phyloP scores from a whole-genome alignment of 2,113 vertebrate species.

The Caracal caracal region DNA sequence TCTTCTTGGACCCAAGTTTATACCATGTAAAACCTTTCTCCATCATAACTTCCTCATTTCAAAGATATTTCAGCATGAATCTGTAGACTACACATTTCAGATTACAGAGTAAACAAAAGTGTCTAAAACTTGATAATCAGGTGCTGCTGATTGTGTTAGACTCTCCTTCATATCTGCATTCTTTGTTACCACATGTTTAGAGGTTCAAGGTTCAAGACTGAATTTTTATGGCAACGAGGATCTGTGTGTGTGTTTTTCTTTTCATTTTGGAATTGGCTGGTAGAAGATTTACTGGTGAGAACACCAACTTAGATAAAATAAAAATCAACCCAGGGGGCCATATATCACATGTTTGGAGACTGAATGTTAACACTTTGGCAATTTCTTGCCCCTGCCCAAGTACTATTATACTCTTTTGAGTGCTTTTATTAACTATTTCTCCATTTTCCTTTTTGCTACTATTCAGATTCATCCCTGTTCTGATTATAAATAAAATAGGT shows the following conservation, averaged over 20 bases:
- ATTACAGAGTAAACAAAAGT: background rate
- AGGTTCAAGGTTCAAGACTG: constrained; percentile 55
- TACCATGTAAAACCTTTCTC: background rate
- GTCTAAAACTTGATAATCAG: background rate
- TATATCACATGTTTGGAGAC: constrained; percentile 10
- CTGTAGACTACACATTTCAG: background rate
- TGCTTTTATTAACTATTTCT: background rate
- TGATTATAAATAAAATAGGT: constrained; percentile 57
- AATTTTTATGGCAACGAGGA: constrained; percentile 44
- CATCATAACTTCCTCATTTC: background rate
- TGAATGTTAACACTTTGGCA: background rate
- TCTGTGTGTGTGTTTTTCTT: background rate
- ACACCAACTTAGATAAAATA: constrained; percentile 22
- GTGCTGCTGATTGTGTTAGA: background rate
- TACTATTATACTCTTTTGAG: background rate
- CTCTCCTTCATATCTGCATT: constrained; percentile 38
- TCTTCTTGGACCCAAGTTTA: background rate
- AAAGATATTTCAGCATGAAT: background rate
- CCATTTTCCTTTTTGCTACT: background rate
- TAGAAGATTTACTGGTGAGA: background rate
- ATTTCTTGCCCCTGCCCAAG: background rate
- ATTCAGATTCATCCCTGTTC: background rate
- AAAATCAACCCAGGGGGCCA: background rate
- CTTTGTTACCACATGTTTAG: constrained; percentile 63
- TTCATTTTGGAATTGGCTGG: constrained; percentile 61